Conservation (phyloP, 2,888 invertebrate genomes). For the Scotopteryx bipunctaria region DNA sequence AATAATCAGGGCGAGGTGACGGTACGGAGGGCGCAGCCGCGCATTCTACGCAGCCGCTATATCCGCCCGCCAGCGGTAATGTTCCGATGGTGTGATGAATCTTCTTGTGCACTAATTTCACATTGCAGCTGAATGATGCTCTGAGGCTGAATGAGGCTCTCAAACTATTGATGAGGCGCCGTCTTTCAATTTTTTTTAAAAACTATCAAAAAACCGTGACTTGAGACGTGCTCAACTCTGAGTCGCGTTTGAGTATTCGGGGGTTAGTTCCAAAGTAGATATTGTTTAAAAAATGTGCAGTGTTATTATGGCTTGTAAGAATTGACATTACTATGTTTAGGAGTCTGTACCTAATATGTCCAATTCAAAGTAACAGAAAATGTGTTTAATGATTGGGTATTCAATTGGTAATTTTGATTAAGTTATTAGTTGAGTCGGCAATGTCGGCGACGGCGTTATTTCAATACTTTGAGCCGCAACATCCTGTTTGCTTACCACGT, state of each 20-base stretch:
- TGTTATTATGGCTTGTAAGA: too few relatives aligned
- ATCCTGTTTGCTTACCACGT: conserved; percentile 42
- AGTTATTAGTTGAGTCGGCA: not conserved
- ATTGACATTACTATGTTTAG: too few relatives aligned
- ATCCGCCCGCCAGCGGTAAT: conserved; percentile 80
- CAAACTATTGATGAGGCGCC: conserved; percentile 32
- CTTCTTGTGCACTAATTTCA: conserved; percentile 32
- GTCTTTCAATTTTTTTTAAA: not conserved
- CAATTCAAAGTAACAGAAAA: too few relatives aligned
- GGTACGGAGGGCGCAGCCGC: conserved; percentile 59
- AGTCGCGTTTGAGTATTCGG: too few relatives aligned
- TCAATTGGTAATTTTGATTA: too few relatives aligned
- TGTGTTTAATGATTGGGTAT: too few relatives aligned
- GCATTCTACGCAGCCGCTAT: conserved; percentile 78
- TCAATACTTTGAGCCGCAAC: conserved; percentile 48
- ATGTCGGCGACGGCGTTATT: not conserved
- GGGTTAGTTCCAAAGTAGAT: too few relatives aligned
- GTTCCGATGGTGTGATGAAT: conserved; percentile 79
- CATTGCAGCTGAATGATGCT: conserved; percentile 9
- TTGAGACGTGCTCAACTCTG: not conserved
- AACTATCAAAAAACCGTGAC: not conserved
- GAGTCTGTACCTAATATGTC: too few relatives aligned
- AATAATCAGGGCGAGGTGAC: conserved; percentile 62
- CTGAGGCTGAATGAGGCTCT: conserved; percentile 52
- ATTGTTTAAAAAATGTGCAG: too few relatives aligned